Evolutionary conservation across 2,888 invertebrate genomes (phyloP), one percentile per base, ranked within the genome.

Genomic region (Petrolisthes manimaculis): DNA sequence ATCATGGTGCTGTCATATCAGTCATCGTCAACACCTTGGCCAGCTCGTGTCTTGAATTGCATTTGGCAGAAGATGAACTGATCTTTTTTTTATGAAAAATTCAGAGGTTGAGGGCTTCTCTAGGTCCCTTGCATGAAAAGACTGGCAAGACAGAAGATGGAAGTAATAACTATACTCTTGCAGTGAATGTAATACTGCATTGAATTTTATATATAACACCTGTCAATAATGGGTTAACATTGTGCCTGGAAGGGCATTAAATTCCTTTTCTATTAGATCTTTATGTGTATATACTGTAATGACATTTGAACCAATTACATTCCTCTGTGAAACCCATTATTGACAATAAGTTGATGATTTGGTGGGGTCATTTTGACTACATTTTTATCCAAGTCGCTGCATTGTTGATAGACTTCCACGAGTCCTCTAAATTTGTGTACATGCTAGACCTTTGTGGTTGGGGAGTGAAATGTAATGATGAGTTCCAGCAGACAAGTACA

Each of bases 1-100:
- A 1, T 37, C 37, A 37, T 37, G 37, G 37, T 37, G 37, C 37
- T 37, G 37, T 37, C 37, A 2, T 37, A 37, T 37, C 37, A 37
- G 37, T 37, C 37, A 37, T 37, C 37, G 2, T 37, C 37, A 37
- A 37, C 37, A 37, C 37, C 37, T 37, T 37, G 37, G 1, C 37
- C 37, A 37, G 37, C 37, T 37, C 37, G 37, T 2, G 37, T 37
- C 37, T 37, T 37, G 37, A 37, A 37, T 37, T 37, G 37, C 37
- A 74, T 83, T 83, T 83, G 74, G 55, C 71, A 83, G 56, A 56
- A 74, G 85, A 79, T 81, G 75, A 61, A 75, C 56, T 86, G 86
- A 56, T 83, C 79, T 69, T 82, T 86, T 37, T 75, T 86, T 83
- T 69, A 84, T 81, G 88, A 88, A 88, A 37, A 88, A 88, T 88